Evolutionary conservation across 2,888 invertebrate genomes (phyloP).

Genomic region (Ophion obscuratus): DNA sequence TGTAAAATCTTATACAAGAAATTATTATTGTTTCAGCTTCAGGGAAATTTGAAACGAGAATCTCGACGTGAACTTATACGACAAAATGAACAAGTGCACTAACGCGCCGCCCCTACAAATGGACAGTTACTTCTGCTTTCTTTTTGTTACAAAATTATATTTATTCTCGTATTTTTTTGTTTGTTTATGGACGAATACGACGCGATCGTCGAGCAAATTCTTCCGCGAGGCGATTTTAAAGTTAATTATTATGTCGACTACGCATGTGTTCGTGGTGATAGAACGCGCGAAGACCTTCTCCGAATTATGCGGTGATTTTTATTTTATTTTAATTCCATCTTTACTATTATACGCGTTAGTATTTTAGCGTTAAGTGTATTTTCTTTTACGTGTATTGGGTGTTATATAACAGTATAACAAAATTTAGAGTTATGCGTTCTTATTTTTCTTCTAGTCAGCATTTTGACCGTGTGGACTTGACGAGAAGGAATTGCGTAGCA

Average conservation of each 20-base stretch:
- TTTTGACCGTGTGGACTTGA: slow-evolving; percentile 22
- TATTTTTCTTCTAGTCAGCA: slow-evolving; percentile 8
- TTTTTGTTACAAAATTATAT: slow-evolving; percentile 17
- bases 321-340: background rate
- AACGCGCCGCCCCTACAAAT: background rate
- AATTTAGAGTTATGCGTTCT: slow-evolving; percentile 21
- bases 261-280: slow-evolving; percentile 23
- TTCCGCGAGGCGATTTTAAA: slow-evolving; percentile 12
- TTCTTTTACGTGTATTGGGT: background rate
- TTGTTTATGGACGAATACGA: slow-evolving; percentile 9
- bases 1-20: background rate
- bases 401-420: slow-evolving; percentile 41
- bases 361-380: slow-evolving; percentile 32
- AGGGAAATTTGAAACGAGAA: background rate
- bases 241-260: background rate
- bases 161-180: background rate
- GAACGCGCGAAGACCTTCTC: slow-evolving; percentile 57
- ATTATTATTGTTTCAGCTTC: background rate
- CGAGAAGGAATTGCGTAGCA: slow-evolving; percentile 25
- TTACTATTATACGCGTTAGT: slow-evolving; percentile 42
- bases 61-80: background rate
- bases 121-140: background rate
- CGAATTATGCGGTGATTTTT: slow-evolving; percentile 54
- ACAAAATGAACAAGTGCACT: background rate
- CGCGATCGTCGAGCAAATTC: background rate